These are phyloP conservation scores for Platalea minor DNA, from an alignment of 2,797 vertebrate genomes.

Conservation along the genomic window DNA sequence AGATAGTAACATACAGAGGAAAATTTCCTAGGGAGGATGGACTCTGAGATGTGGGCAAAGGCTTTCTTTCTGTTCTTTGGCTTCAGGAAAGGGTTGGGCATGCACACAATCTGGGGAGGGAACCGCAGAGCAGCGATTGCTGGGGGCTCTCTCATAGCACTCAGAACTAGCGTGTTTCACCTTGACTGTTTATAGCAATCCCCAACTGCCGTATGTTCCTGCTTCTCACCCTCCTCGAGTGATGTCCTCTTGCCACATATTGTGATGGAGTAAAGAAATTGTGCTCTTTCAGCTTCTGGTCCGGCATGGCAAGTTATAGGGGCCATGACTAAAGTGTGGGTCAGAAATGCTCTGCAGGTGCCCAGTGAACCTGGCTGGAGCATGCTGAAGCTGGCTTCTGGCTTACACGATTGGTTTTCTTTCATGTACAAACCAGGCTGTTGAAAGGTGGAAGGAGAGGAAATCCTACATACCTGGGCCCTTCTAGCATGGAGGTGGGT, in stretches of 20 bases:
- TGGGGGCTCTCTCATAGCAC: neutral
- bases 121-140: neutral
- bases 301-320: neutral
- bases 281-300: neutral
- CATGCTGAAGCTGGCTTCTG: neutral
- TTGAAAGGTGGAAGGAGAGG: neutral
- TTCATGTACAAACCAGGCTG: neutral
- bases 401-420: neutral
- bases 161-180: neutral
- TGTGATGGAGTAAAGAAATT: neutral
- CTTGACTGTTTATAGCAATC: neutral
- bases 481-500: neutral
- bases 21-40: neutral
- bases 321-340: neutral
- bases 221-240: neutral
- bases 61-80: neutral
- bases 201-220: neutral
- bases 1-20: neutral
- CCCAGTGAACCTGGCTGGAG: neutral
- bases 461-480: neutral
- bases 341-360: neutral
- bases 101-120: rapidly evolving
- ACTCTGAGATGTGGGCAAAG: neutral
- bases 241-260: neutral
- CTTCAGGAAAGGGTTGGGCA: neutral